phyloP scores from a whole-genome alignment of 2,113 vertebrate genomes.

The Dendrocopos noguchii region DNA sequence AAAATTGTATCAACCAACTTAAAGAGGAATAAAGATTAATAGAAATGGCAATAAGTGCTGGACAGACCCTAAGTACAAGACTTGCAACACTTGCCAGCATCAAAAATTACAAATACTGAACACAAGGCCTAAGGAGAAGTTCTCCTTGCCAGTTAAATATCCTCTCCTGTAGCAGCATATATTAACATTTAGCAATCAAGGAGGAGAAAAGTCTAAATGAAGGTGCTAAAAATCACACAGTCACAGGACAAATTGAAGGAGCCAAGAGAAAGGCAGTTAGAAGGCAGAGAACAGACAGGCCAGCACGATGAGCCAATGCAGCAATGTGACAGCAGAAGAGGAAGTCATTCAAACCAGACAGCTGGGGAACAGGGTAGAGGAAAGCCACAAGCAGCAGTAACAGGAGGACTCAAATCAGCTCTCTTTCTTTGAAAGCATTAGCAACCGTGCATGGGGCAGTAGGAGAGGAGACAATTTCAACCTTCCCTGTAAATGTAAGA shows the following conservation, averaged over 20 bases:
- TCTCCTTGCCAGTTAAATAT: not conserved
- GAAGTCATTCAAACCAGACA: not conserved
- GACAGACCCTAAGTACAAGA: not conserved
- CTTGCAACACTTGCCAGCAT: not conserved
- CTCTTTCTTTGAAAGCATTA: not conserved
- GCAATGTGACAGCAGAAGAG: not conserved
- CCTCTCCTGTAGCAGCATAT: not conserved
- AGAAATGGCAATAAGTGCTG: not conserved
- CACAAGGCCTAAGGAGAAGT: not conserved
- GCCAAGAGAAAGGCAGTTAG: not conserved
- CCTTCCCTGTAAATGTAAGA: not conserved
- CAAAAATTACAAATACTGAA: not conserved
- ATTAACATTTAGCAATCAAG: constrained; percentile 8
- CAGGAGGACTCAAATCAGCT: not conserved
- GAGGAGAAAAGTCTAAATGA: not conserved
- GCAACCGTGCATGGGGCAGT: not conserved
- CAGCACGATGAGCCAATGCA: not conserved
- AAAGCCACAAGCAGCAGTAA: not conserved
- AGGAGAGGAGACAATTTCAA: not conserved
- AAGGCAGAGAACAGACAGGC: not conserved
- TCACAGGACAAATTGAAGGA: not conserved
- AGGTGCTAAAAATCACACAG: constrained; percentile 21
- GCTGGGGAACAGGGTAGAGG: not conserved
- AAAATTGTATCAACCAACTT: not conserved
- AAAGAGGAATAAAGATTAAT: not conserved